Base-by-base conservation (phyloP, 2,113 vertebrate species). In the Scomber scombrus region DNA sequence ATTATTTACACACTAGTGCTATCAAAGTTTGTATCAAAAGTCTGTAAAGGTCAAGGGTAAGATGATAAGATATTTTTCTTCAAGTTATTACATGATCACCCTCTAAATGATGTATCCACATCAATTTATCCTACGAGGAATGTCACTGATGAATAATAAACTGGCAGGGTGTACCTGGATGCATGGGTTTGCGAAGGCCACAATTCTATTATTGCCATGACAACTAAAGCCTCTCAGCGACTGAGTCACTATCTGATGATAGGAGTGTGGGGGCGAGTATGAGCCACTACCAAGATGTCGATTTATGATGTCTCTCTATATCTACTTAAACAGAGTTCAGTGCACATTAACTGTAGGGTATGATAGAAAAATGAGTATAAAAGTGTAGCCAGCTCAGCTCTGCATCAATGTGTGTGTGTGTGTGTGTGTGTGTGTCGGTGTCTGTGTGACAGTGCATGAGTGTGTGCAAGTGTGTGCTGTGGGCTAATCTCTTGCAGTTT, bases 171-270 rank as follows among this genome's bases (percentile, higher is more conserved):
- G 43, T 23, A 5, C 1, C 40, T 13, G 29, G 54, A 50, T 78
- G 71, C 26, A 34, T 12, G 29, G 62, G 62, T 80, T 60, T 75
- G 15, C 56, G 55, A 89, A 76, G 78, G 83, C 81, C 74, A 68
- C 80, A 74, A 83, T 91, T 89, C 90, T 83, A 74, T 83, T 85
- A 87, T 93, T 67, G 4, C 92, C 86, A 93, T 92, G 90, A 91
- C 90, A 92, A 94, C 92, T 78, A 75, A 68, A 65, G 72, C 80
- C 85, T 83, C 67, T 76, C 29, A 1, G 84, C 72, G 72, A 71
- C 23, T 26, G 23, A n/a, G n/a, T 3, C 23, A 26, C 70, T 64
- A 68, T 80, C 74, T 40, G 65, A 55, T 80, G 83, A 82, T 72
- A 56, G 56, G 67, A 82, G 43, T 73, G 81, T 73, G 87, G 81